Conservation (phyloP, 2,888 invertebrate genomes). For the Laspeyria flexula region DNA sequence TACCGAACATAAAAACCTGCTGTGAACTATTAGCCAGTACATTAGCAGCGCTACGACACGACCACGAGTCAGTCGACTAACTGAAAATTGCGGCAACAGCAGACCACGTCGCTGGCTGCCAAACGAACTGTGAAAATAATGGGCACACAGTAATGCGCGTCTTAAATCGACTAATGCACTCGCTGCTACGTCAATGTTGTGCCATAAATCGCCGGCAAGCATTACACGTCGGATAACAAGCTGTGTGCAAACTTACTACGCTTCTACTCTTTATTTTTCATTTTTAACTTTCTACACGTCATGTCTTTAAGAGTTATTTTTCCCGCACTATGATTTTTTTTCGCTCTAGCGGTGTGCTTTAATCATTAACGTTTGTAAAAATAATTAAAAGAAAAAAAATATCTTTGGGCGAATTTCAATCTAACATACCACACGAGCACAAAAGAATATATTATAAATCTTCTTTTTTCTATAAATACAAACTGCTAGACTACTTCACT, state of each 20-base stretch:
- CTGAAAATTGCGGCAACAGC: constrained; percentile 56
- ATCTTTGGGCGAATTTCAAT: too few relatives aligned
- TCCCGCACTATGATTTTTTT: too few relatives aligned
- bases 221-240: constrained; percentile 23
- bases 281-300: too few relatives aligned
- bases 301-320: too few relatives aligned
- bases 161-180: constrained; percentile 74
- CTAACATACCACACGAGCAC: too few relatives aligned
- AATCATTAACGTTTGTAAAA: too few relatives aligned
- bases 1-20: constrained; percentile 41
- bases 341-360: too few relatives aligned
- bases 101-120: constrained; percentile 50
- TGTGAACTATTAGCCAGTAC: constrained; percentile 54
- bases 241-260: background rate
- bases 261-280: too few relatives aligned
- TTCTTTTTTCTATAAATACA: too few relatives aligned
- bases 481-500: too few relatives aligned
- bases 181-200: constrained; percentile 33
- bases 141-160: constrained; percentile 62
- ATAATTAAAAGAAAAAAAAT: too few relatives aligned
- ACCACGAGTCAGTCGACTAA: constrained; percentile 52
- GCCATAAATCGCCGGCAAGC: constrained; percentile 42
- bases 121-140: constrained; percentile 82
- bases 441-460: too few relatives aligned
- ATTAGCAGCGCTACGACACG: constrained; percentile 52